Conservation (phyloP, 2,888 invertebrate species). For the Diarsia rubi region DNA sequence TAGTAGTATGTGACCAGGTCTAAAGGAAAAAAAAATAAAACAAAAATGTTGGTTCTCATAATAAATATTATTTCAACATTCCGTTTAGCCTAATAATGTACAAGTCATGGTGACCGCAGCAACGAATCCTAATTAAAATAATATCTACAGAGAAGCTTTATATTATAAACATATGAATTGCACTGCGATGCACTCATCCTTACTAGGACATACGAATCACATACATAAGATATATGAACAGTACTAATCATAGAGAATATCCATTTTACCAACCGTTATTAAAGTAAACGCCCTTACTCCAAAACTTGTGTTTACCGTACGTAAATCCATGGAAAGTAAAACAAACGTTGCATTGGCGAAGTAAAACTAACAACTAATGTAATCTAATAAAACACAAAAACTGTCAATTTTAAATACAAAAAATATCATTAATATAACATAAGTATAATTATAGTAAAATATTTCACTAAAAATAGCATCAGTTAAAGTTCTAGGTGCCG, state of each 20-base stretch:
- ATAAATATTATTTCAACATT: constrained; percentile 90
- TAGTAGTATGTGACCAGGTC: not conserved
- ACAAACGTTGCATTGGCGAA: constrained; percentile 60
- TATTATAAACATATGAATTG: constrained; percentile 74
- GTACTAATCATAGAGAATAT: constrained; percentile 73
- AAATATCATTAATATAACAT: constrained; percentile 76
- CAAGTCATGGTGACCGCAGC: constrained; percentile 73
- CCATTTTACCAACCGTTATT: constrained; percentile 73
- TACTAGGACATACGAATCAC: constrained; percentile 47
- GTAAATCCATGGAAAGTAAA: constrained; percentile 59
- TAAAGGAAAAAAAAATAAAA: constrained; percentile 67
- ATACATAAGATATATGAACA: constrained; percentile 61
- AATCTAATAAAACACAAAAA: constrained; percentile 72
- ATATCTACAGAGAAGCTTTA: constrained; percentile 87
- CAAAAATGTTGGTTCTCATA: constrained; percentile 78
- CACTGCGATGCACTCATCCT: constrained; percentile 62
- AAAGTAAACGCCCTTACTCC: constrained; percentile 77
- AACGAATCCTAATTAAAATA: constrained; percentile 83
- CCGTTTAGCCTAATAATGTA: constrained; percentile 80
- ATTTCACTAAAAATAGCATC: constrained; percentile 73
- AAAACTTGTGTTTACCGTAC: constrained; percentile 72
- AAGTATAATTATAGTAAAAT: constrained; percentile 76
- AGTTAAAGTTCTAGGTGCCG: constrained; percentile 66
- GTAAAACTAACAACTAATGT: constrained; percentile 69
- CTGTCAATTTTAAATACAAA: constrained; percentile 77